These are phyloP conservation scores for Centropus bengalensis DNA, from an alignment of 2,113 vertebrate genomes.

Conservation along the genomic window DNA sequence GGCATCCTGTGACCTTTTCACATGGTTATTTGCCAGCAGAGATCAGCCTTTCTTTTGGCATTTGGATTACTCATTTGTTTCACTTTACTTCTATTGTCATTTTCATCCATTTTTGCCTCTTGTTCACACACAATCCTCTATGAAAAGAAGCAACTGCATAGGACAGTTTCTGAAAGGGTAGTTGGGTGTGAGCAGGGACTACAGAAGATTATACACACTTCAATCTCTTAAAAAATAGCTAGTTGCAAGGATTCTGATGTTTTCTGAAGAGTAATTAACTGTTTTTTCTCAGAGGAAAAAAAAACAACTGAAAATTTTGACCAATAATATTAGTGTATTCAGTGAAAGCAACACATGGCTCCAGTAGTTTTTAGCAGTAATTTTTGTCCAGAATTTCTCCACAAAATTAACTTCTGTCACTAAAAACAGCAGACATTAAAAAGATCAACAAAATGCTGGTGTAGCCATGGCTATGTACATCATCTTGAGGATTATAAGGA, in stretches of 20 bases:
- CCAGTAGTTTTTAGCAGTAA: neutral
- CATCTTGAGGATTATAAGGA: neutral
- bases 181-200: neutral
- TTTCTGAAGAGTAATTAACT: neutral
- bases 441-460: neutral
- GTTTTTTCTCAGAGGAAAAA: neutral
- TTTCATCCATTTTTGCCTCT: neutral
- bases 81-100: neutral
- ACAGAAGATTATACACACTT: neutral
- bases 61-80: neutral
- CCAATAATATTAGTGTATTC: neutral
- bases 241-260: neutral
- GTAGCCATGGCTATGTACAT: neutral
- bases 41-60: neutral
- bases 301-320: neutral
- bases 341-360: neutral
- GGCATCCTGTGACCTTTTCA: neutral
- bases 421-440: neutral
- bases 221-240: neutral
- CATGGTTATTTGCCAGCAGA: neutral
- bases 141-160: neutral
- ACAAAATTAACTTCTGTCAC: neutral
- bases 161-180: neutral
- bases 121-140: neutral
- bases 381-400: neutral